Base-by-base conservation (phyloP, 2,888 invertebrate genomes). In the Craniophora ligustri region DNA sequence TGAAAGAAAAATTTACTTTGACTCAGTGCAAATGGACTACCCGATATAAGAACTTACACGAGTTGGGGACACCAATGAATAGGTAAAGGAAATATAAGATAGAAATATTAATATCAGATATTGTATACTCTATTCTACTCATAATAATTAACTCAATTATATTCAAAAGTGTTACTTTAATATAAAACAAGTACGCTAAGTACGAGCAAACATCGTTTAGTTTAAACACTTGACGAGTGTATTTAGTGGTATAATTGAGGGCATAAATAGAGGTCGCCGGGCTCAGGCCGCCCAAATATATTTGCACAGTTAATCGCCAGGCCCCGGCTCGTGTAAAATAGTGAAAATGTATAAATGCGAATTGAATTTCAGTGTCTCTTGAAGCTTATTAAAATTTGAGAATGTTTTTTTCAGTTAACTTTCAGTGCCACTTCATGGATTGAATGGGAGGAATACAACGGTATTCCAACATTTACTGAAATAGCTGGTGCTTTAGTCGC, bases 351-450 rank as follows among this genome's bases (percentile, higher is more conserved):
- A 10, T 18, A 28, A 62, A 62, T 34, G 14, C 41, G 14, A 41
- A 49, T 55, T 55, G 6, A 49, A 31, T 45, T 28, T 30, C 16
- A 48, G 16, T 64, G 40, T 38, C 49, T 55, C 32, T 53, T 39
- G 55, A 28, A 44, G 47, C 53, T 61, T 57, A 60, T 63, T 57
- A 59, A 55, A 70, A 50, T 46, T 40, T n/a, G n/a, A n/a, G 40
- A 65, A 53, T 40, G 42, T 44, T 55, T 54, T 69, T 69, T 67
- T 55, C 50, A 61, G 53, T 55, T 50, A 50, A 34, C 39, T 57
- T 75, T 64, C 55, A 64, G 49, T 63, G 62, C 50, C 70, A 69
- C 67, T 74, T 66, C 50, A 60, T 62, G 65, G 62, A 74, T 74
- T 76, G 65, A 55, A 66, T 45, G 55, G 44, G 46, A 55, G 32